phyloP scores from a whole-genome alignment of 37 sponge, comb jelly and placozoan species.

The Petrosia ficiformis region DNA sequence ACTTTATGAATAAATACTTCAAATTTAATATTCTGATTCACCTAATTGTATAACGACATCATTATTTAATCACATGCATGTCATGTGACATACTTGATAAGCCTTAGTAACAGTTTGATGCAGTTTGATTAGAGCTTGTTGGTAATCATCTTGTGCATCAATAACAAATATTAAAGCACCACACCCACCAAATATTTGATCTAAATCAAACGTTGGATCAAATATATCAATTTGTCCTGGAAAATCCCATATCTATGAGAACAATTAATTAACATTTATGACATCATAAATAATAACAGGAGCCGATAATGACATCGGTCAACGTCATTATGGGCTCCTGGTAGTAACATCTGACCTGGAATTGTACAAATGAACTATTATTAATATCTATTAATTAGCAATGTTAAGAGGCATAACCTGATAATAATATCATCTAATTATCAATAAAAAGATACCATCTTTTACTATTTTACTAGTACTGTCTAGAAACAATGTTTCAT shows the following conservation, averaged over 20 bases:
- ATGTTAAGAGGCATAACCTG: no score
- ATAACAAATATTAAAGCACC: conserved; percentile 93
- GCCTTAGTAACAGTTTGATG: conserved; percentile 88
- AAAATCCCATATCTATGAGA: conserved; percentile 91
- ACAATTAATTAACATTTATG: neutral
- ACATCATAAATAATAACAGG: neutral
- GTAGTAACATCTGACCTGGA: conserved; percentile 77
- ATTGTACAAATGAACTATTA: conserved; percentile 94
- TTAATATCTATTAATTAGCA: conserved; percentile 61
- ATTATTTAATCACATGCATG: no score
- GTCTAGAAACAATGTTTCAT: conserved; percentile 96
- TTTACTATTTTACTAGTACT: conserved; percentile 96
- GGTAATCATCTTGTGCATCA: conserved; percentile 91
- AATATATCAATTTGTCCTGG: conserved; percentile 97
- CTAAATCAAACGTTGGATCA: conserved; percentile 84
- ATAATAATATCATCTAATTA: neutral
- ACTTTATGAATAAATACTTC: conserved; percentile 99
- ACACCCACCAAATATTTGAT: conserved; percentile 85
- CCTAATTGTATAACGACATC: conserved; percentile 12
- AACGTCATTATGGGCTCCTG: neutral
- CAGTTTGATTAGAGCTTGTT: conserved; percentile 79
- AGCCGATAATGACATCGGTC: neutral
- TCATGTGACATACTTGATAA: conserved; percentile 43
- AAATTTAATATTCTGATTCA: conserved; percentile 89
- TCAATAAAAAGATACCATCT: conserved; percentile 37